Base-by-base conservation (phyloP, 2,888 invertebrate genomes). In the Pyrrhosoma nymphula region DNA sequence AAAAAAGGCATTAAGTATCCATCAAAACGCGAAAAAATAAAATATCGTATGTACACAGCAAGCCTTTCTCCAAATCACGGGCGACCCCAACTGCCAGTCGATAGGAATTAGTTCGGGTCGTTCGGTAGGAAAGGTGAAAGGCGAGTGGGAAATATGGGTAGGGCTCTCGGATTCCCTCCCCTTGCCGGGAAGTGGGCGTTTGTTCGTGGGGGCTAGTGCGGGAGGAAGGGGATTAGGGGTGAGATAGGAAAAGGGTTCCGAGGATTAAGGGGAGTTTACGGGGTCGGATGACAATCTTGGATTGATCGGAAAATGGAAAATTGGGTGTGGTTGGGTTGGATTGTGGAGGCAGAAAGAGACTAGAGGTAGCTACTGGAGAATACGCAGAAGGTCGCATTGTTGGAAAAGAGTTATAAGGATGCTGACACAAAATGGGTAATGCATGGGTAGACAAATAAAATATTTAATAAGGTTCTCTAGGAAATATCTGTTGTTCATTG, bases 61-160 rank as follows among this genome's bases (percentile, higher is more conserved):
- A 69, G 16, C 16, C 47, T 26, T 35, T 35, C 1, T 35, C 16
- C 12, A 82, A n/a, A 82, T 82, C 35, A 18, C 82, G 35, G 12
- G 8, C 30, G n/a, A 0, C 16, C 88, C n/a, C 95, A 39, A 16
- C 18, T 0, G 95, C 30, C 47, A 20, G 60, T 60, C 56, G 60
- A 63, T 63, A 47, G 63, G 23, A 69, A 89, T 88, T 60, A 88
- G 8, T 14, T 35, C 14, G 82, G 20, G 82, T 18, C 35, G 88
- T 56, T 95, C 20, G 55, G 60, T 23, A 18, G n/a, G 55, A 56
- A 89, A 56, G 39, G 88, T 60, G 95, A 89, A 63, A 95, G 56
- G 88, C n/a, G 88, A 95, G 26, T 56, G 26, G 56, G 14, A 56
- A 20, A 10, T 60, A 20, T 60, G 60, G 60, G 55, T 26, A 56